A percentile compares a stretch with the other conserved stretches of the same genome.
phyloP scores from a whole-genome alignment of 2,113 vertebrate genomes.

The Platichthys stellatus region DNA sequence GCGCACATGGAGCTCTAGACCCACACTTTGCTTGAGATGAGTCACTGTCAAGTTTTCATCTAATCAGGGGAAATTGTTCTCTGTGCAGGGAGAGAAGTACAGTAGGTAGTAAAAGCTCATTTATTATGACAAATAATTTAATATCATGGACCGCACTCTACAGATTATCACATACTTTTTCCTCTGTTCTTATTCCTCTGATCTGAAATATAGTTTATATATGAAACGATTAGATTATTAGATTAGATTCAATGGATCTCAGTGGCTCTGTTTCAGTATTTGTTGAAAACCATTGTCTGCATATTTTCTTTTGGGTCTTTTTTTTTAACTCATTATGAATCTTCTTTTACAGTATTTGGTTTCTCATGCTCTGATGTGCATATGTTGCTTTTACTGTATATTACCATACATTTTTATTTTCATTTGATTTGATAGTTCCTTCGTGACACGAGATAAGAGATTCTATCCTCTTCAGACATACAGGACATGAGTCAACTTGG shows the following conservation, averaged over 20 bases:
- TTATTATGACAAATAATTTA: no score
- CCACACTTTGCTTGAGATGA: conserved; percentile 48
- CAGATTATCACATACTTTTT: background rate
- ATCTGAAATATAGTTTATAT: background rate
- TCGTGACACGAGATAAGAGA: background rate
- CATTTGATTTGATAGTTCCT: background rate
- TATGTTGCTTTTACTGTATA: background rate
- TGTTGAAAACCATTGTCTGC: background rate
- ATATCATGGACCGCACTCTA: background rate
- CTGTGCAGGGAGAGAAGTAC: background rate
- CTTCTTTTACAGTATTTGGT: background rate
- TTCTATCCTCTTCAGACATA: background rate
- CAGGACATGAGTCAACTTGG: no score
- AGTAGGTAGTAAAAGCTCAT: background rate
- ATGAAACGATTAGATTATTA: background rate
- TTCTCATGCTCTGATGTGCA: background rate
- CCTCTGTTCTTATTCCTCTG: background rate
- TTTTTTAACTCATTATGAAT: background rate
- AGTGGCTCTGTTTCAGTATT: background rate
- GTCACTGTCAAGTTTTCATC: conserved; percentile 48
- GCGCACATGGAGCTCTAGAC: conserved; percentile 21
- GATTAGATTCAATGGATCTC: background rate
- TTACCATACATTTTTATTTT: background rate
- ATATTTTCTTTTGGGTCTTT: background rate
- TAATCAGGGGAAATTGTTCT: background rate